Percentiles rank a stretch among this genome's conserved stretches.
Conservation (phyloP, 2,113 vertebrate species). For the Fregata magnificens region DNA sequence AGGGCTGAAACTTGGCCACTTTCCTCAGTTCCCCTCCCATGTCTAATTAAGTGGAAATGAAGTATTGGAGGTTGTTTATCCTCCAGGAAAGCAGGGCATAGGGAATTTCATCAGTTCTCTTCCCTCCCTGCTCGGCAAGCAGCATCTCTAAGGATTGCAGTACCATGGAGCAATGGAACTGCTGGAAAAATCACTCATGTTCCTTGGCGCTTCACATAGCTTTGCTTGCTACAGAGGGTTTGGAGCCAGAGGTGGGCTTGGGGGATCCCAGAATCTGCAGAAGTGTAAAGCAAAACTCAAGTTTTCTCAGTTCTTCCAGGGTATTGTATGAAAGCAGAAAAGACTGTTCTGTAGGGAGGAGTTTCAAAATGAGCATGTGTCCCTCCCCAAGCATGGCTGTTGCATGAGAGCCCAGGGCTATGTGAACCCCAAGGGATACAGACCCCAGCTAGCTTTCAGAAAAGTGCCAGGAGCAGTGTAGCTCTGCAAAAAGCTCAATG, state of each 20-base stretch:
- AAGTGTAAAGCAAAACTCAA: neutral
- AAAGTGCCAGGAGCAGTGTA: neutral
- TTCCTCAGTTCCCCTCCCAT: neutral
- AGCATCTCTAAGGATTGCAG: neutral
- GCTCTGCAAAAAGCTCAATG: neutral
- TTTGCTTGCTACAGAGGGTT: neutral
- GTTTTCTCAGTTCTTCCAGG: neutral
- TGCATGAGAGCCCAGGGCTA: neutral
- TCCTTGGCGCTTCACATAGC: neutral
- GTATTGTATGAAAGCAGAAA: neutral
- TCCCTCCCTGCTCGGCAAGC: neutral
- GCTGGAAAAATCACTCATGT: neutral
- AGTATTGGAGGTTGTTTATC: neutral
- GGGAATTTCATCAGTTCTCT: neutral
- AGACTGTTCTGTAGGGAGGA: neutral
- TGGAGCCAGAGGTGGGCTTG: neutral
- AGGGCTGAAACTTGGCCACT: fast-evolving
- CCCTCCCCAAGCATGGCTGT: neutral
- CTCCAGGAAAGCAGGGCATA: neutral
- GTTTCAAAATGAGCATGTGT: neutral
- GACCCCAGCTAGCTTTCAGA: neutral
- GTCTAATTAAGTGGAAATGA: neutral
- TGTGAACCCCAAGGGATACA: neutral
- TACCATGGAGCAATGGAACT: neutral
- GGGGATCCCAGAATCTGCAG: neutral